Percentiles rank a stretch among this genome's conserved stretches.
These are phyloP conservation scores for Adoxophyes honmai DNA, from an alignment of 1,140 invertebrate species.

Conservation along the genomic window DNA sequence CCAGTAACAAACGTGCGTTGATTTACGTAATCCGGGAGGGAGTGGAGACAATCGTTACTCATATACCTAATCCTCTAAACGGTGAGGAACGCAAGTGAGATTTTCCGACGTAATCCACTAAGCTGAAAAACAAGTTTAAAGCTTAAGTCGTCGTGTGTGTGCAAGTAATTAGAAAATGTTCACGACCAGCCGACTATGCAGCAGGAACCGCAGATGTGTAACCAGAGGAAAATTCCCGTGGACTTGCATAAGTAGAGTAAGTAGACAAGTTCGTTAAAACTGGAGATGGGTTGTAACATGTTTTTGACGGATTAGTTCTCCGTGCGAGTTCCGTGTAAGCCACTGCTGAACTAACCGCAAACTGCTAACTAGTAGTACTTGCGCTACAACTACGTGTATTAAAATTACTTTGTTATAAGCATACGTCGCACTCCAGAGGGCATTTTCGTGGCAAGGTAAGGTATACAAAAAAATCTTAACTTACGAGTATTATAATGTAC, in stretches of 20 bases:
- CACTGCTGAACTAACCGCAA: neutral
- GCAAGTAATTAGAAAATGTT: slow-evolving; percentile 11
- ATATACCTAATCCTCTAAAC: neutral
- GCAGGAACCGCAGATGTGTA: neutral
- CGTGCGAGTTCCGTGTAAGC: neutral
- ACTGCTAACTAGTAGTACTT: neutral
- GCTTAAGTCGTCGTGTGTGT: neutral
- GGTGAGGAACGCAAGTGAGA: neutral
- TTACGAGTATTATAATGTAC: no score
- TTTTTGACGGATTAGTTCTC: slow-evolving; percentile 42
- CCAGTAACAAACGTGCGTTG: no score
- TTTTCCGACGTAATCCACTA: slow-evolving; percentile 1
- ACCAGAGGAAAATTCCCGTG: neutral
- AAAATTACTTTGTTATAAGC: slow-evolving; percentile 4
- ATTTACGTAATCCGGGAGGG: no score
- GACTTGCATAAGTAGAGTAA: neutral
- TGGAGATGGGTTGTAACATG: slow-evolving; percentile 33
- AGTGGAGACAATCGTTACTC: no score
- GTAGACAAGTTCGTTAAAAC: slow-evolving; percentile 25
- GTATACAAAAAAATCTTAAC: no score
- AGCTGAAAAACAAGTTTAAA: neutral
- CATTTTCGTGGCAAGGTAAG: no score
- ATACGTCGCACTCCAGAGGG: no score
- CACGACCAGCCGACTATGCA: neutral
- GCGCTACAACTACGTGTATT: slow-evolving; percentile 2